Conservation (phyloP, 1,140 invertebrate species). For the Drosophila bipectinata region DNA sequence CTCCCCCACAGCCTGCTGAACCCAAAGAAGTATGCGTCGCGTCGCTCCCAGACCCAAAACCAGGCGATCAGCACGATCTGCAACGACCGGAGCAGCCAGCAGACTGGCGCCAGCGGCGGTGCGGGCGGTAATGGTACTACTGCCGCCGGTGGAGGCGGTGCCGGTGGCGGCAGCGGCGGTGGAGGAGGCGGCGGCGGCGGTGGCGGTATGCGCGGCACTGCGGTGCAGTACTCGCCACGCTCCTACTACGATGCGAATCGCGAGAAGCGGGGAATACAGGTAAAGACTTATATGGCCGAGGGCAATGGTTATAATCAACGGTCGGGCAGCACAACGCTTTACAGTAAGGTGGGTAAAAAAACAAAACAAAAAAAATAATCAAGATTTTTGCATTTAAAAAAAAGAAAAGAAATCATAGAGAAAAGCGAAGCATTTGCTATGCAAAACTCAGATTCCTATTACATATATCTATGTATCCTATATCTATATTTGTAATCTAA, state of each 20-base stretch:
- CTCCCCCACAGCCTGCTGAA: constrained; percentile 83
- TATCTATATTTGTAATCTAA: constrained; percentile 46
- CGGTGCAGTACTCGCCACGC: constrained; percentile 84
- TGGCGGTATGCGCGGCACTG: constrained; percentile 77
- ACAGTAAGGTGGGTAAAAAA: constrained; percentile 92
- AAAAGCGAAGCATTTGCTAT: constrained; percentile 40
- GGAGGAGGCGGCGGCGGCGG: constrained; percentile 35
- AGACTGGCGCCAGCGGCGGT: constrained; percentile 56
- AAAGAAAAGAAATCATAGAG: constrained; percentile 43
- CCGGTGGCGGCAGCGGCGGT: constrained; percentile 21
- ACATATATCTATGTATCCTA: constrained; percentile 60
- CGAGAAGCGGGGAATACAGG: constrained; percentile 88
- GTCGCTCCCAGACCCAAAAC: constrained; percentile 81
- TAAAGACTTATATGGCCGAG: constrained; percentile 98
- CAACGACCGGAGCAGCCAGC: constrained; percentile 79
- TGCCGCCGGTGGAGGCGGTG: constrained; percentile 49
- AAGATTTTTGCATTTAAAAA: constrained; percentile 40
- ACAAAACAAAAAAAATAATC: constrained; percentile 3
- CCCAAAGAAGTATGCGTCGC: constrained; percentile 85
- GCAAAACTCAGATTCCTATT: constrained; percentile 56
- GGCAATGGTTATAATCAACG: constrained; percentile 92
- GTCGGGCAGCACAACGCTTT: constrained; percentile 92
- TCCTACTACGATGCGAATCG: constrained; percentile 84
- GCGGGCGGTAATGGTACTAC: constrained; percentile 48
- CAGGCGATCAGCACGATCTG: constrained; percentile 83